Conservation (phyloP, 2,113 vertebrate genomes). For the Triplophysa siluroides region DNA sequence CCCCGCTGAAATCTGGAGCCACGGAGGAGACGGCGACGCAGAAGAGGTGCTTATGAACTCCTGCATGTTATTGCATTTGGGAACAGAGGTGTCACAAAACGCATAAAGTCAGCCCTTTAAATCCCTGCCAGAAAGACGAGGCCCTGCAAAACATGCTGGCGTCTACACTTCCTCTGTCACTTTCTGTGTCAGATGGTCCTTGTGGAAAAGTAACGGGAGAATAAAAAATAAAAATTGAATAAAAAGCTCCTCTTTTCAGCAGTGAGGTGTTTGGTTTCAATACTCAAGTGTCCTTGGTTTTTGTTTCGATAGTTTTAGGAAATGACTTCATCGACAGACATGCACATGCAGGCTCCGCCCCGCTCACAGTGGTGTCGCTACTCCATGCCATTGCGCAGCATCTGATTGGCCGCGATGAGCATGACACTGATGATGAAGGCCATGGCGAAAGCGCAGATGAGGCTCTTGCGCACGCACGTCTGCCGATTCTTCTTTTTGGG, state of each 20-base stretch:
- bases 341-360: conserved; percentile 83
- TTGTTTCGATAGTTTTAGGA: conserved; percentile 65
- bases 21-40: neutral
- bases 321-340: conserved; percentile 78
- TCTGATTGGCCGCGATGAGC: conserved; percentile 99
- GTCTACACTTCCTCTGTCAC: conserved; percentile 52
- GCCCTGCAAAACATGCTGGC: conserved; percentile 75
- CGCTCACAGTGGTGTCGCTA: conserved; percentile 81
- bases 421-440: conserved; percentile 99
- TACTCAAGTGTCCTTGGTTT: conserved; percentile 43
- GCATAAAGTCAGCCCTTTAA: conserved; percentile 97
- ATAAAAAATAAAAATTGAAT: conserved; percentile 36
- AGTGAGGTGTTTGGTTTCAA: conserved; percentile 54
- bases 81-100: conserved; percentile 76
- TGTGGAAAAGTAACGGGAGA: conserved; percentile 13
- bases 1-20: conserved; percentile 28
- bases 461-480: conserved; percentile 98
- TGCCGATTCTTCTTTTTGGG: conserved; percentile 97
- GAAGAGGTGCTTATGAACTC: conserved; percentile 71
- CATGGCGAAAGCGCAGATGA: conserved; percentile 99
- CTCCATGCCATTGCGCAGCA: conserved; percentile 99
- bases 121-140: conserved; percentile 90
- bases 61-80: conserved; percentile 92
- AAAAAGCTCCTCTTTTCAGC: conserved; percentile 50
- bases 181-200: conserved; percentile 44